These are phyloP conservation scores for Leptodirus hochenwartii DNA, from an alignment of 2,888 invertebrate species.

Conservation along the genomic window DNA sequence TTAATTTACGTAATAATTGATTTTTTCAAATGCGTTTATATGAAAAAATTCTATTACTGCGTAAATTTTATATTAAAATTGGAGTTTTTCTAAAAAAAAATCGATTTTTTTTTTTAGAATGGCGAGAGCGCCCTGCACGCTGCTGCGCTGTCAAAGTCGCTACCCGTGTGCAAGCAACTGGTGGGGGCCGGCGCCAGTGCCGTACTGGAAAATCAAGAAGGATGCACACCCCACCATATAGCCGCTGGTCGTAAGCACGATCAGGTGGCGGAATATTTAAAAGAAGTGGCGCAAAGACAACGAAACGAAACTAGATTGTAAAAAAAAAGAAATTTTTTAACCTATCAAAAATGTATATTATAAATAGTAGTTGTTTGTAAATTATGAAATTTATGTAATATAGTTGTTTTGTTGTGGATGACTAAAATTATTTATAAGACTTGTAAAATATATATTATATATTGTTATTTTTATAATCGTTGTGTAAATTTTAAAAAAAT, in stretches of 20 bases:
- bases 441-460: too few relatives aligned
- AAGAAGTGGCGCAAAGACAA: slow-evolving; percentile 23
- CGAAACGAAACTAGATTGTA: too few relatives aligned
- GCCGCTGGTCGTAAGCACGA: slow-evolving; percentile 35
- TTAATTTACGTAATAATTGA: too few relatives aligned
- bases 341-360: slow-evolving; percentile 13
- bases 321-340: slow-evolving; percentile 15
- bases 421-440: too few relatives aligned
- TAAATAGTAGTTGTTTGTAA: slow-evolving; percentile 5
- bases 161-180: slow-evolving; percentile 58
- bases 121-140: slow-evolving; percentile 85
- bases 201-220: slow-evolving; percentile 51
- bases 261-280: slow-evolving; percentile 37
- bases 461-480: too few relatives aligned
- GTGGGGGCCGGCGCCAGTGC: slow-evolving; percentile 52
- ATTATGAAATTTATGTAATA: too few relatives aligned
- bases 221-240: slow-evolving; percentile 44
- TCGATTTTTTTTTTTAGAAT: slow-evolving; percentile 66
- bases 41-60: too few relatives aligned
- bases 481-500: too few relatives aligned
- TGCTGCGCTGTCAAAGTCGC: slow-evolving; percentile 74
- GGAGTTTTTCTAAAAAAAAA: too few relatives aligned
- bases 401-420: too few relatives aligned
- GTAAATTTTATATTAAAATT: background rate
- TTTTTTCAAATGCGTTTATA: too few relatives aligned